Evolutionary conservation across 2,888 invertebrate species (phyloP), one percentile per base, ranked within the genome.

Genomic region (Tridacna crocea): DNA sequence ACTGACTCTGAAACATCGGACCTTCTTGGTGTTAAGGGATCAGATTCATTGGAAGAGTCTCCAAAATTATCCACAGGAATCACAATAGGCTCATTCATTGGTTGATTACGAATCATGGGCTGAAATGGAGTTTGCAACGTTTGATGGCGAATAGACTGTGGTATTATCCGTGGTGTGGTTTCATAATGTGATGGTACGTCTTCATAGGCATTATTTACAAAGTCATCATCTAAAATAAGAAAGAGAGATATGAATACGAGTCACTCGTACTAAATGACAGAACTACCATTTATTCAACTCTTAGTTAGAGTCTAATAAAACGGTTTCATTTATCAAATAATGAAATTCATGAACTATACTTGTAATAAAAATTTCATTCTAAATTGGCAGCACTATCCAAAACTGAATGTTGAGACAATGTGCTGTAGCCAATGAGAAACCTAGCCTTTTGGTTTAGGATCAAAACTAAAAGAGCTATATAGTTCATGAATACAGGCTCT

Each of bases 41-140:
- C 68, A 8, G 80, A 73, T 27, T 60, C 58, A 36, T 63, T 77
- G 6, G 77, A 72, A 12, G 80, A 80, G 26, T 77, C 80, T 0
- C 61, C 78, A 22, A 78, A 78, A 72, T 36, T 78, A 19, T 82
- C 82, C 6, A 77, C 82, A 46, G 75, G 83, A 51, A 83, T 48
- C 22, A 78, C 78, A 22, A 80, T 48, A 13, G 79, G 79, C 68
- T 76, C 77, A 47, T 66, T 68, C 22, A 46, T 51, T 46, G 48
- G 61, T 81, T 46, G 15, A n/a, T 51, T 19, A 12, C 51, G 51
- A 24, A 51, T 24, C 11, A 13, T 51, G 24, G 46, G 26, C 26
- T 70, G 70, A 24, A 47, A 70, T 48, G 51, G 22, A 10, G 70
- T 47, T 22, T 70, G 51, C 1, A n/a, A 10, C 10, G 3, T 4